These are phyloP conservation scores for Chaetogeoica ovagalla DNA, from an alignment of 2,888 invertebrate species.

Conservation along the genomic window DNA sequence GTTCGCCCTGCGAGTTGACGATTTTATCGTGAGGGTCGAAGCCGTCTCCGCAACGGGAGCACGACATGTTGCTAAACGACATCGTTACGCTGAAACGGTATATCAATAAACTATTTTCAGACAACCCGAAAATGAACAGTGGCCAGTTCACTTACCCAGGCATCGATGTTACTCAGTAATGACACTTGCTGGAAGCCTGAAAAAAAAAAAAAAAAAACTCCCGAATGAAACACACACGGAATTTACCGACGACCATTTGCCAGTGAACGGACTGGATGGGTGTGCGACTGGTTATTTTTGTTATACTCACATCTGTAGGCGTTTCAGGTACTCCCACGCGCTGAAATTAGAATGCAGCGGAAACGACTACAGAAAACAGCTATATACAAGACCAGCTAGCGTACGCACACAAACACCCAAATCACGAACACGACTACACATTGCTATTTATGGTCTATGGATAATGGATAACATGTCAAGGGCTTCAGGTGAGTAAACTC, in stretches of 20 bases:
- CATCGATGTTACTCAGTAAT: conserved; percentile 15
- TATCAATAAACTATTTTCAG: conserved; percentile 30
- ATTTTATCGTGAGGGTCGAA: conserved; percentile 97
- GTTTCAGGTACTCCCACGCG: conserved; percentile 43
- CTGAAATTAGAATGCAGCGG: conserved; percentile 27
- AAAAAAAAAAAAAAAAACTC: background rate
- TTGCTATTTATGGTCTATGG: conserved; percentile 52
- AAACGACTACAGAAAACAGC: background rate
- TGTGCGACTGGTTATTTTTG: conserved; percentile 16
- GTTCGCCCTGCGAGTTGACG: conserved; percentile 96
- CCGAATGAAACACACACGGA: background rate
- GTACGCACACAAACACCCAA: background rate
- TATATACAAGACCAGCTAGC: background rate
- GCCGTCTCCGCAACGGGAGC: conserved; percentile 93
- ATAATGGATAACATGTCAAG: conserved; percentile 49
- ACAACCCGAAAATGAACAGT: background rate
- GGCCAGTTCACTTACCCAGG: conserved; percentile 44
- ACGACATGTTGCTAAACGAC: conserved; percentile 90
- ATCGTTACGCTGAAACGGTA: conserved; percentile 64
- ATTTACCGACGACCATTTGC: background rate
- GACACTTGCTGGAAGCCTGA: background rate
- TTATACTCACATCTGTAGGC: conserved; percentile 46
- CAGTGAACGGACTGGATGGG: conserved; percentile 13
- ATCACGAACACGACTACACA: conserved; percentile 46
- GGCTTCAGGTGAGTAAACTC: conserved; percentile 15